These are phyloP conservation scores for Machaerirhynchus nigripectus DNA, from an alignment of 2,113 vertebrate species.

Conservation along the genomic window DNA sequence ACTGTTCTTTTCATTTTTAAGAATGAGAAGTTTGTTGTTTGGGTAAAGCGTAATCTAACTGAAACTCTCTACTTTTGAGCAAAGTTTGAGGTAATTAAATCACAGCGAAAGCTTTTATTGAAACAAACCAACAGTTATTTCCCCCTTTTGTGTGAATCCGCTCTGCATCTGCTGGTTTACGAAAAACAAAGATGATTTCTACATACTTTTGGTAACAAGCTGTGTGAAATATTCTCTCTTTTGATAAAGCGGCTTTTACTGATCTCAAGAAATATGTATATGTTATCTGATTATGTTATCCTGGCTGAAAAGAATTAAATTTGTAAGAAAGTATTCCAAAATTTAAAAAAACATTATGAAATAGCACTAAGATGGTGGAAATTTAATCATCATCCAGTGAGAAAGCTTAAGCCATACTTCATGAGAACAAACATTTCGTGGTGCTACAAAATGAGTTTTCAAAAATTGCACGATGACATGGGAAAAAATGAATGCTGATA, in stretches of 20 bases:
- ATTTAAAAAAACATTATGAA: neutral
- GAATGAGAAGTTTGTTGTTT: neutral
- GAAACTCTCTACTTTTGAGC: neutral
- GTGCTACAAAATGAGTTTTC: neutral
- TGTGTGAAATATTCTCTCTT: neutral
- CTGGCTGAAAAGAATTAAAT: neutral
- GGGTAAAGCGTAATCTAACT: neutral
- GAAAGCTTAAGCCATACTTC: neutral
- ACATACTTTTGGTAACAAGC: neutral
- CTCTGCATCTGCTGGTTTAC: neutral
- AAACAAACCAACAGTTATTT: neutral
- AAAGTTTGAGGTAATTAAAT: neutral
- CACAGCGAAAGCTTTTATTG: neutral
- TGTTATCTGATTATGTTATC: neutral
- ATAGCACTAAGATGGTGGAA: neutral
- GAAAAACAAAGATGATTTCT: neutral
- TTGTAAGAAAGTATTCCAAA: neutral
- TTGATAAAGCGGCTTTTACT: neutral
- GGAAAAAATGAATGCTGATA: neutral
- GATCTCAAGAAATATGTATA: neutral
- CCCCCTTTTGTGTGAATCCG: neutral
- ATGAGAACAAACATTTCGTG: neutral
- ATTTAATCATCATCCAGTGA: neutral
- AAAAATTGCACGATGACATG: neutral
- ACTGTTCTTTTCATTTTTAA: neutral